Evolutionary conservation across 2,797 vertebrate genomes (phyloP).

Genomic region (Darevskia mixta): DNA sequence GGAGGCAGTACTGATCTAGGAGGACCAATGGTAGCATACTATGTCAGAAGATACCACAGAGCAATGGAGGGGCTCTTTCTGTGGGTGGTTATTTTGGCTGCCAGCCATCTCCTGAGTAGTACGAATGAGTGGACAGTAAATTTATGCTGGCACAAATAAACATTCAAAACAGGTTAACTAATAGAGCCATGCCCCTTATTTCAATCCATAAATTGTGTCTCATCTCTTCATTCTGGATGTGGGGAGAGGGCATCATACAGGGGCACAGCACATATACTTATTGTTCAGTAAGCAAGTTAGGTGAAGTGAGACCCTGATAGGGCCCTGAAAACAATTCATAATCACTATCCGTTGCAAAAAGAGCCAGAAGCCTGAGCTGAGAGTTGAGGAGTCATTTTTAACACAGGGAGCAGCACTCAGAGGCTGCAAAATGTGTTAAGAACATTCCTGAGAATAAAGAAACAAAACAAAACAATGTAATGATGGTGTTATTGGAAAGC

Average conservation of each 20-base stretch:
- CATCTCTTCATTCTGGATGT: neutral
- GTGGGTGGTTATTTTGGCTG: too few relatives aligned
- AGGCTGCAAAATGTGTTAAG: neutral
- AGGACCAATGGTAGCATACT: too few relatives aligned
- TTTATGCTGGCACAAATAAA: too few relatives aligned
- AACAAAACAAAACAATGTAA: slow-evolving; percentile 63
- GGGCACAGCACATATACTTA: neutral
- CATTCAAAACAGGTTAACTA: neutral
- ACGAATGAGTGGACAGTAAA: too few relatives aligned
- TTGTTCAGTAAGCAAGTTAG: neutral
- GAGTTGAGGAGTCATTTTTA: neutral
- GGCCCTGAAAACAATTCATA: too few relatives aligned
- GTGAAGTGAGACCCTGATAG: neutral
- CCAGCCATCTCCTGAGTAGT: too few relatives aligned
- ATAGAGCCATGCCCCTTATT: neutral
- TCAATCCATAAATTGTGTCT: neutral
- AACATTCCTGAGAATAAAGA: slow-evolving; percentile 62
- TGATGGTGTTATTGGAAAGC: slow-evolving; percentile 62
- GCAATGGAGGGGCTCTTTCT: too few relatives aligned
- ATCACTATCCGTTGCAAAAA: neutral
- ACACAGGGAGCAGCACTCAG: neutral
- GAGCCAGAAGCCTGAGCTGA: neutral
- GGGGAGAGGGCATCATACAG: neutral
- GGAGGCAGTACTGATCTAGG: too few relatives aligned
- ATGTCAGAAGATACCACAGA: too few relatives aligned